Evolutionary conservation across 2,113 vertebrate species (phyloP), one percentile per base, ranked within the genome.

Genomic region (Plotosus lineatus): DNA sequence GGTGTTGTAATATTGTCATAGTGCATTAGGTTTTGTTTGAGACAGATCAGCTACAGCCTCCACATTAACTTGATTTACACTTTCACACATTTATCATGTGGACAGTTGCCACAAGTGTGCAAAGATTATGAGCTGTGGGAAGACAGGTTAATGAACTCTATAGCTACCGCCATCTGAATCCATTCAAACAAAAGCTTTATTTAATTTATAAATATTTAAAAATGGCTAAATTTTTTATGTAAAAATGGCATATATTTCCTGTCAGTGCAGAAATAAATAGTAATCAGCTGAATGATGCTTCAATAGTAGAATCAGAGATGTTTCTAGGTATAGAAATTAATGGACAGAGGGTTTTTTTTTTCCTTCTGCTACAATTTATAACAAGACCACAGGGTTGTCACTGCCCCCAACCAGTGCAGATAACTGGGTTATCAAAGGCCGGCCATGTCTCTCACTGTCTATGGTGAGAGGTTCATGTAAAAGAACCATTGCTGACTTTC

Each of bases 61-160:
- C 36, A 68, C 63, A 44, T 68, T 44, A 68, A 11, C 38, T 48
- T 72, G 44, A 48, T 50, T 72, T 50, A 48, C 28, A 71, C 23
- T 7, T 3, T 48, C 3, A 71, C 23, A 72, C 28, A 21, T 31
- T 72, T 72, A 50, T 48, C 15, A 72, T 50, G 46, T 17, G 33
- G 46, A 14, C 21, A 14, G 33, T n/a, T n/a, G 38, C 65, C 65
- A 36, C 33, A 17, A 38, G 61, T 38, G 33, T 40, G 38, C 58
- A 33, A 2, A 40, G 8, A 21, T 68, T 68, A 17, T 19, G 17
- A 66, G 63, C 63, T 23, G 38, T 68, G 38, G 6, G 38, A 68
- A 68, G 40, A 42, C 14, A n/a, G 61, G 61, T 65, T 33, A 65
- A 17, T 38, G 61, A 10, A 9, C 61, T 65, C n/a, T 36, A 19